Percentiles rank a stretch among this genome's conserved stretches.
phyloP scores from a whole-genome alignment of 2,888 invertebrate genomes.

The Thera britannica region DNA sequence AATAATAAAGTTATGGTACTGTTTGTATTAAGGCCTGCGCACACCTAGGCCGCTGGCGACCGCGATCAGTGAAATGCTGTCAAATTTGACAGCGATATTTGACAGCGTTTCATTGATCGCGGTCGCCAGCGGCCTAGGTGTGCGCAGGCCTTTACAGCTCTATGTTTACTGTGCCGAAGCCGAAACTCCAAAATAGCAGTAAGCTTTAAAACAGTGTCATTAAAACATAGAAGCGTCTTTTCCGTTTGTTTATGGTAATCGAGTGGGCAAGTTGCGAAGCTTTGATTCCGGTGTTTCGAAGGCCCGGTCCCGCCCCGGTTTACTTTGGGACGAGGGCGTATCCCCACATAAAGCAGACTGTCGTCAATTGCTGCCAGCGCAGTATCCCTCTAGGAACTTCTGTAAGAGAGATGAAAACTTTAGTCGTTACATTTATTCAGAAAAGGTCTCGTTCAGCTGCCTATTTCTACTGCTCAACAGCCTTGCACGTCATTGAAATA shows the following conservation, averaged over 20 bases:
- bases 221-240: conserved; percentile 75
- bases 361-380: background rate
- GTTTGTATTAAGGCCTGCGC: too few relatives aligned
- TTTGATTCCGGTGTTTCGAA: conserved; percentile 68
- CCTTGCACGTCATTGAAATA: too few relatives aligned
- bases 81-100: too few relatives aligned
- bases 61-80: too few relatives aligned
- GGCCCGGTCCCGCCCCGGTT: conserved; percentile 67
- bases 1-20: background rate
- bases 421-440: too few relatives aligned
- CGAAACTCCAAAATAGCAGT: conserved; percentile 44
- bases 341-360: conserved; percentile 2
- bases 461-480: too few relatives aligned
- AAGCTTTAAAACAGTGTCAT: conserved; percentile 74
- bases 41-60: too few relatives aligned
- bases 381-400: background rate
- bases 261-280: conserved; percentile 77
- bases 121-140: too few relatives aligned
- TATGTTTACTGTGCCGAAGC: conserved; percentile 5
- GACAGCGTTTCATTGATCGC: too few relatives aligned
- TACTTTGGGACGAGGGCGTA: conserved; percentile 60
- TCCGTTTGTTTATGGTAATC: conserved; percentile 82
- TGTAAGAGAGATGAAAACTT: too few relatives aligned
- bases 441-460: too few relatives aligned
- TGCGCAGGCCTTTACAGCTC: too few relatives aligned